These are phyloP conservation scores for Psittacus erithacus DNA, from an alignment of 2,113 vertebrate species.

Conservation along the genomic window DNA sequence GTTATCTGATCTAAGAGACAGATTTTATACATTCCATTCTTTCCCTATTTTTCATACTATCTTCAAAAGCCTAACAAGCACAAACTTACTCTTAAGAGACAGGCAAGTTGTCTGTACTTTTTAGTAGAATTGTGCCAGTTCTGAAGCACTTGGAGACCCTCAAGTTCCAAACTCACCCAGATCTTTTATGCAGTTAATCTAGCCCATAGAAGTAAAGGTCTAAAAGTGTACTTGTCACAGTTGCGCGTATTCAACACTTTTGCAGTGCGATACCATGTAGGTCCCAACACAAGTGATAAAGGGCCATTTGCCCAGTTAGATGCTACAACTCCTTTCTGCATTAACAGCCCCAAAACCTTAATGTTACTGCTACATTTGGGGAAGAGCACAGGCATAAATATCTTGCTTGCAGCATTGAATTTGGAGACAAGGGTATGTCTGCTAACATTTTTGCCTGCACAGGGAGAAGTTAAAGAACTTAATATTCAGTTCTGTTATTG, in stretches of 20 bases:
- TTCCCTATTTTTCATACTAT: accelerated
- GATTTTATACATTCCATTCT: not conserved
- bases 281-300: not conserved
- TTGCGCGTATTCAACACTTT: not conserved
- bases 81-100: not conserved
- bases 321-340: not conserved
- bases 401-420: not conserved
- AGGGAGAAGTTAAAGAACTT: not conserved
- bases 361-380: not conserved
- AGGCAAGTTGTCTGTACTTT: not conserved
- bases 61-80: not conserved
- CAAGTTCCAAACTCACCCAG: not conserved
- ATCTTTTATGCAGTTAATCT: not conserved
- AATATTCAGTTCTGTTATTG: not conserved
- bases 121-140: not conserved
- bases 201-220: not conserved
- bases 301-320: not conserved
- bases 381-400: not conserved
- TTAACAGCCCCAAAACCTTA: not conserved
- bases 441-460: not conserved
- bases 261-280: not conserved
- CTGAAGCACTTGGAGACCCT: not conserved
- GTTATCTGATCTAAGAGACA: not conserved
- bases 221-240: not conserved
- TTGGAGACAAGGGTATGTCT: not conserved